phyloP scores from a whole-genome alignment of 2,797 vertebrate genomes.

The Acanthiza pusilla region DNA sequence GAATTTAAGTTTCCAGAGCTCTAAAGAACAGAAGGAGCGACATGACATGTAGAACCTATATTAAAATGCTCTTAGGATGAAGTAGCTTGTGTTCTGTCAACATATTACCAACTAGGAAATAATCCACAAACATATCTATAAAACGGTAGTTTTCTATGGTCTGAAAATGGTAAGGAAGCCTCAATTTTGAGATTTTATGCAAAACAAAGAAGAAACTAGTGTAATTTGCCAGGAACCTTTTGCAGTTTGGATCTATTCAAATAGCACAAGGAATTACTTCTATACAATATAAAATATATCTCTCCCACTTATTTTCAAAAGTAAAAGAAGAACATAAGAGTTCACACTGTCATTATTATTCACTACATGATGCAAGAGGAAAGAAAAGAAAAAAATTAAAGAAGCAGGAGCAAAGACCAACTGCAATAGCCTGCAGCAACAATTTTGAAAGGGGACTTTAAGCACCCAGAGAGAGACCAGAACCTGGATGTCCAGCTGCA shows the following conservation, averaged over 20 bases:
- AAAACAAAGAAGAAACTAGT: neutral
- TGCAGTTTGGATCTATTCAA: neutral
- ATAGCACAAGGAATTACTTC: neutral
- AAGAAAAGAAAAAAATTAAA: neutral
- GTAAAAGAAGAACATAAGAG: neutral
- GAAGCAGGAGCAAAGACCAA: conserved; percentile 11
- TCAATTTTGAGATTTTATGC: neutral
- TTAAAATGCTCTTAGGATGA: neutral
- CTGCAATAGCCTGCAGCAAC: neutral
- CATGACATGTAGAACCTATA: rapidly evolving
- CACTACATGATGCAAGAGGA: neutral
- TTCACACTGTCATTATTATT: conserved; percentile 11
- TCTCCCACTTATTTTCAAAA: neutral
- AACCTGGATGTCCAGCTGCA: conserved; percentile 8
- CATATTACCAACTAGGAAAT: neutral
- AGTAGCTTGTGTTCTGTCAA: neutral
- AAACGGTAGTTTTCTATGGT: neutral
- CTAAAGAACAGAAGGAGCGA: neutral
- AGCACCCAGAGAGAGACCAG: neutral
- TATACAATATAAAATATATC: neutral
- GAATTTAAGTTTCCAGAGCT: neutral
- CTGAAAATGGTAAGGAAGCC: neutral
- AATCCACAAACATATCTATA: neutral
- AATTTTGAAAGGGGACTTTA: neutral
- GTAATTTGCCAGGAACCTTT: neutral